Base-by-base conservation (phyloP, 2,888 invertebrate genomes). In the Hemistola chrysoprasaria region DNA sequence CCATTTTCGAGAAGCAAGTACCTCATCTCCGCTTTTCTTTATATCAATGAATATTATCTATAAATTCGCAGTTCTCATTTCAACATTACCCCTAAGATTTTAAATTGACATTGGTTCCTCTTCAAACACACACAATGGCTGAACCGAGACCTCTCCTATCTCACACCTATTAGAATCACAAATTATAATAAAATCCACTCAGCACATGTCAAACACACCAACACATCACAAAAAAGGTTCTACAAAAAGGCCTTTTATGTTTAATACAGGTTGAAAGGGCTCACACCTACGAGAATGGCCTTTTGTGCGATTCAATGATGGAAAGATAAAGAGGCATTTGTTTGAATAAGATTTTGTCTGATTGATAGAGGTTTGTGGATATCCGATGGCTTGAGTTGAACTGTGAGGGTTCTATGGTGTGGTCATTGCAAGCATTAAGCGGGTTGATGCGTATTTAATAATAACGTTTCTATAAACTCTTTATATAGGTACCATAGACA, bases 241-340 rank as follows among this genome's bases (percentile, higher is more conserved):
- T n/a, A 56, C 49, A 51, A 53, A 47, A 53, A 53, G 39, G 36
- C 33, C 31, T 47, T 39, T 47, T 50, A 49, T 40, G 25, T 42
- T 37, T 46, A 47, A 38, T 42, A 45, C 37, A 45, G 35, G 41
- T 37, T 45, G 50, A 55, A 48, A 49, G 48, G 50, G 46, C 65
- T 71, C 72, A 73, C 74, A 73, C 74, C 73, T 73, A 41, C 62
- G 56, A 61, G 61, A 71, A 65, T 62, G 52, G 58, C 27, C 57
- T 55, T 60, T 73, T 73, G 71, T 72, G 55, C 26, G 23, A 21
- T 53, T 70, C 57, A 69, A 73, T 59, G 57, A 53, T 39, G 57
- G 35, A 44, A 37, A 62, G 59, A 71, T 68, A 69, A 73, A 71
- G 65, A 42, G 34, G 8, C 22, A 26, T 40, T 41, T 49, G 30